phyloP scores from a whole-genome alignment of 2,113 vertebrate genomes.

The Dissostichus mawsoni region DNA sequence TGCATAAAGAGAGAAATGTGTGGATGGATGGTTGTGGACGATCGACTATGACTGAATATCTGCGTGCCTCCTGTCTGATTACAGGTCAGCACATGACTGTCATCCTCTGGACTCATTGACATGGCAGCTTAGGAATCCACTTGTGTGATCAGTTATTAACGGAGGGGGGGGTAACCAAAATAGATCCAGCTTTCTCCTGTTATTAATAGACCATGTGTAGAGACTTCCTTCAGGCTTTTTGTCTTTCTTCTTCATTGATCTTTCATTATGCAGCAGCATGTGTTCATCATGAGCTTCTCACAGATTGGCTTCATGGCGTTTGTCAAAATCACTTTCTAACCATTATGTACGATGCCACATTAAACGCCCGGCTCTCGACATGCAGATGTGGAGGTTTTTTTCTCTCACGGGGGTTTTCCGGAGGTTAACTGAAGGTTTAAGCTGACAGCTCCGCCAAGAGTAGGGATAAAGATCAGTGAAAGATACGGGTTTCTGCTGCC shows the following conservation, averaged over 20 bases:
- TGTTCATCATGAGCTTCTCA: not conserved
- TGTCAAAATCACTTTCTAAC: slow-evolving; percentile 8
- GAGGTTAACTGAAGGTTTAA: slow-evolving; percentile 62
- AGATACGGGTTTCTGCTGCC: slow-evolving; percentile 52
- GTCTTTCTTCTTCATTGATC: slow-evolving; percentile 14
- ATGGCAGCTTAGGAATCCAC: not conserved
- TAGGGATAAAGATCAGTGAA: slow-evolving; percentile 68
- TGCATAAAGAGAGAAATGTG: slow-evolving; percentile 47
- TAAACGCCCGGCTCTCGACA: not conserved
- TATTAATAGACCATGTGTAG: slow-evolving; percentile 7
- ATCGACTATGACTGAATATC: slow-evolving; percentile 14
- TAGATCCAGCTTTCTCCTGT: not conserved
- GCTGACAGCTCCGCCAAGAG: slow-evolving; percentile 57
- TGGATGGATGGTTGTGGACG: slow-evolving; percentile 34
- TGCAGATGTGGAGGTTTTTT: slow-evolving; percentile 4
- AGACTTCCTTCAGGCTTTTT: slow-evolving; percentile 18
- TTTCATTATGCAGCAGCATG: not conserved
- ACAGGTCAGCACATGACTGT: slow-evolving; percentile 49
- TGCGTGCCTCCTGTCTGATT: slow-evolving; percentile 30
- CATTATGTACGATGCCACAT: not conserved
- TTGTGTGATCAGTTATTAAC: not conserved
- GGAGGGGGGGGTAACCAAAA: not conserved
- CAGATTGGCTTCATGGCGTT: not conserved
- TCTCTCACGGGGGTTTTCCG: slow-evolving; percentile 6
- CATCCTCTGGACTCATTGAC: slow-evolving; percentile 27